Evolutionary conservation across 2,113 vertebrate genomes (phyloP).

Genomic region (Notarius quadriscutis): DNA sequence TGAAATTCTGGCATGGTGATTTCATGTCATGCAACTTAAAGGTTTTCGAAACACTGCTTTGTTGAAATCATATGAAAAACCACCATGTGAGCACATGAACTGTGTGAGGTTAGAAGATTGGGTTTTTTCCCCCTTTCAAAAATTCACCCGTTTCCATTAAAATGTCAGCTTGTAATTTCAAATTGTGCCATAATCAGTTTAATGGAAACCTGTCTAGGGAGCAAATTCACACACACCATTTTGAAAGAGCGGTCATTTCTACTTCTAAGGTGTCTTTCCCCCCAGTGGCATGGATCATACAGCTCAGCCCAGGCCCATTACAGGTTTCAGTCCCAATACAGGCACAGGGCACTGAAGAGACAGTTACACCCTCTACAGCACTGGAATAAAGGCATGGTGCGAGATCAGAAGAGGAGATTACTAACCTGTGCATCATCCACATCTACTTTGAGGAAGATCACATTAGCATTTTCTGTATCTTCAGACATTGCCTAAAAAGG

Average conservation of each 20-base stretch:
- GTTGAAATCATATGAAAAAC: too few relatives aligned
- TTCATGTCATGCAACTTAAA: too few relatives aligned
- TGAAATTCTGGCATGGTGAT: too few relatives aligned
- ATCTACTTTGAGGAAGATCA: constrained; percentile 59
- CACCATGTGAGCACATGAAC: too few relatives aligned
- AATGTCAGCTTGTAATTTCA: too few relatives aligned
- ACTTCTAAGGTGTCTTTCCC: not conserved
- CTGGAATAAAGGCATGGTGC: not conserved
- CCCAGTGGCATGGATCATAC: not conserved
- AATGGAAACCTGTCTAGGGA: too few relatives aligned
- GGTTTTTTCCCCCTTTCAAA: too few relatives aligned
- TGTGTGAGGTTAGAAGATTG: too few relatives aligned
- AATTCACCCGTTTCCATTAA: too few relatives aligned
- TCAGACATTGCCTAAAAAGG: constrained; percentile 68
- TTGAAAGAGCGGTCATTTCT: not conserved
- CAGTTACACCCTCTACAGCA: too few relatives aligned
- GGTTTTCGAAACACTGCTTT: too few relatives aligned
- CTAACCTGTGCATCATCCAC: constrained; percentile 57
- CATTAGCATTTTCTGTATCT: constrained; percentile 46
- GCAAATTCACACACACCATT: not conserved
- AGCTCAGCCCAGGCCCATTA: not conserved
- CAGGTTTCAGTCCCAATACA: not conserved
- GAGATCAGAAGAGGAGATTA: not conserved
- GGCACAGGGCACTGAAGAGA: not conserved
- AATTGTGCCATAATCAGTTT: too few relatives aligned